These are phyloP conservation scores for Eurosta solidaginis DNA, from an alignment of 1,140 invertebrate genomes.

Conservation along the genomic window DNA sequence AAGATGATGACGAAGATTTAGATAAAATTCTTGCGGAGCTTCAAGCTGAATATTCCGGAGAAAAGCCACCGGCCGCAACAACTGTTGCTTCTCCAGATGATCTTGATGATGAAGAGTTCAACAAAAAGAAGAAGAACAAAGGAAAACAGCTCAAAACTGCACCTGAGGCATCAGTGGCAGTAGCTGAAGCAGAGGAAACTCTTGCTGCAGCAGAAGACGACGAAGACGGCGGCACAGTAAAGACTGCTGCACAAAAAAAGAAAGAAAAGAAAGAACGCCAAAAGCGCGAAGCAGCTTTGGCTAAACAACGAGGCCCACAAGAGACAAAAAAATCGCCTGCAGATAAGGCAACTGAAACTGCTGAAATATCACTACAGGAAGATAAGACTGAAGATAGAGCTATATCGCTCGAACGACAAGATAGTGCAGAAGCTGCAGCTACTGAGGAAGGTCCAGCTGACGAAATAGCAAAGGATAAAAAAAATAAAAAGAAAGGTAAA, in stretches of 20 bases:
- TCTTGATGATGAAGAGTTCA: constrained; percentile 61
- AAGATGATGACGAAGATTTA: constrained; percentile 79
- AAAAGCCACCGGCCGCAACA: constrained; percentile 54
- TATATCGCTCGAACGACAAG: constrained; percentile 42
- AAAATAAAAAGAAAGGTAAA: constrained; percentile 67
- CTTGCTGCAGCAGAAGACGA: constrained; percentile 62
- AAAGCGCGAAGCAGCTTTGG: constrained; percentile 68
- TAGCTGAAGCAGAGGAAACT: constrained; percentile 61
- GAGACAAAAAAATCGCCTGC: constrained; percentile 60
- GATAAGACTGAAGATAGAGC: constrained; percentile 56
- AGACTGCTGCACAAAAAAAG: constrained; percentile 83
- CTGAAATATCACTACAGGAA: constrained; percentile 42
- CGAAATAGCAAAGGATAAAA: constrained; percentile 55
- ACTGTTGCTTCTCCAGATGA: constrained; percentile 50
- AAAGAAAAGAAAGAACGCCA: constrained; percentile 86
- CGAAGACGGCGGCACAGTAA: constrained; percentile 70
- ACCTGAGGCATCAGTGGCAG: constrained; percentile 46
- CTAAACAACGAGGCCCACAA: constrained; percentile 62
- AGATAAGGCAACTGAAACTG: constrained; percentile 42
- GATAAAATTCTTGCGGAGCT: constrained; percentile 83
- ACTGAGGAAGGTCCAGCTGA: constrained; percentile 59
- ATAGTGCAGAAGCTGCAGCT: constrained; percentile 55
- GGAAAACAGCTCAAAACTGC: constrained; percentile 54
- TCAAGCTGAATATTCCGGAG: constrained; percentile 75
- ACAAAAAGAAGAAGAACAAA: constrained; percentile 62